A percentile compares a stretch with the other conserved stretches of the same genome.
These are phyloP conservation scores for Zaprionus tsacasi DNA, from an alignment of 1,140 invertebrate genomes.

Conservation along the genomic window DNA sequence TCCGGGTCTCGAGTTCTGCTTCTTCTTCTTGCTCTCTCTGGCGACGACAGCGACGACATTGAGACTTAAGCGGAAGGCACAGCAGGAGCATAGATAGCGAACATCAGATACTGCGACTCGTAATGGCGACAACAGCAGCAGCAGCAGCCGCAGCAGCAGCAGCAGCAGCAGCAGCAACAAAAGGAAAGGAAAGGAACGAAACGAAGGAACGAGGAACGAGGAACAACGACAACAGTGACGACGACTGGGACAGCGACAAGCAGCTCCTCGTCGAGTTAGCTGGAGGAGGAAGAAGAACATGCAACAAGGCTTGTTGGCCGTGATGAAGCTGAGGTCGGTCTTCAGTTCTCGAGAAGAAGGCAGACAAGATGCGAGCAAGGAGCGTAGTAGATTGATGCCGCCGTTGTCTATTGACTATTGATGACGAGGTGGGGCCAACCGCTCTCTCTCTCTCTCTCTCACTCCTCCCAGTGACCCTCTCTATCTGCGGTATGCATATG, in stretches of 20 bases:
- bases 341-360: constrained; percentile 22
- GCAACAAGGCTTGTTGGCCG: constrained; percentile 62
- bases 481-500: constrained; percentile 63
- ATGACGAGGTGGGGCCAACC: constrained; percentile 57
- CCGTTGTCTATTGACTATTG: constrained; percentile 74
- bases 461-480: neutral
- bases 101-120: constrained; percentile 80
- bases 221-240: constrained; percentile 8
- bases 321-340: constrained; percentile 34
- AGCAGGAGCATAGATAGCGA: constrained; percentile 83
- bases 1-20: neutral
- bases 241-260: constrained; percentile 20
- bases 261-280: constrained; percentile 7
- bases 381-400: constrained; percentile 71
- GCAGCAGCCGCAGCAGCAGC: constrained; percentile 66
- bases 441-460: constrained; percentile 1
- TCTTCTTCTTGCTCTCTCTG: neutral
- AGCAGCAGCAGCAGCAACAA: constrained; percentile 63
- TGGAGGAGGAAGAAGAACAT: constrained; percentile 48
- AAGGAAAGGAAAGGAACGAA: constrained; percentile 17
- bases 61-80: constrained; percentile 82
- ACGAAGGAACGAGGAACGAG: neutral
- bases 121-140: constrained; percentile 76
- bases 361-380: constrained; percentile 27
- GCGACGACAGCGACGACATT: constrained; percentile 71